Conservation (phyloP, 2,888 invertebrate genomes). For the Cantharis lateralis region DNA sequence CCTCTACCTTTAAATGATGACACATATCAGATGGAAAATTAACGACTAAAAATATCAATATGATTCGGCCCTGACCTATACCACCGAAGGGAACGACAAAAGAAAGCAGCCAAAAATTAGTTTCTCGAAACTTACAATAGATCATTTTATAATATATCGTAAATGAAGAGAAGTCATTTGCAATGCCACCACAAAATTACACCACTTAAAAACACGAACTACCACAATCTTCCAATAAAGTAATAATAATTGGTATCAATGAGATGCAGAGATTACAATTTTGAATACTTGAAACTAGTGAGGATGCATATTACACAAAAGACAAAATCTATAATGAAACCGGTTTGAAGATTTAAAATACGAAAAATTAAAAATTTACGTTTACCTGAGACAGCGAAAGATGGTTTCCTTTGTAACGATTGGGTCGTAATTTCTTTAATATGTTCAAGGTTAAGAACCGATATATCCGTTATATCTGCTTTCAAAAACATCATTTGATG, state of each 20-base stretch:
- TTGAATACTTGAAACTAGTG: not conserved
- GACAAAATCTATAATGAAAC: not conserved
- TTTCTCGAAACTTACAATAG: not conserved
- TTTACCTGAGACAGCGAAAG: not conserved
- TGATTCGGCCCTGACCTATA: not conserved
- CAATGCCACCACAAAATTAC: not conserved
- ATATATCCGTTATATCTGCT: not conserved
- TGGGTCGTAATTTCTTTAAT: not conserved
- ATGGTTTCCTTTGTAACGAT: not conserved
- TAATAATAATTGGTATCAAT: not conserved
- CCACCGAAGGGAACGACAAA: not conserved
- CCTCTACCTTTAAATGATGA: not conserved
- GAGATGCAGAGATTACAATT: not conserved
- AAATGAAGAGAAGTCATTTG: not conserved
- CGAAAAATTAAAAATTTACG: slow-evolving; percentile 1
- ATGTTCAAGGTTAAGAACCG: not conserved
- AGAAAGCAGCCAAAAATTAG: not conserved
- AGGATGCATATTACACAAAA: not conserved
- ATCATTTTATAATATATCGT: not conserved
- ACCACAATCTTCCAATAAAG: not conserved
- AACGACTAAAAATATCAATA: not conserved
- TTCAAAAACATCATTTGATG: not conserved
- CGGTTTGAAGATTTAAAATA: not conserved
- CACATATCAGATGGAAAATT: not conserved
- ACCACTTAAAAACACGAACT: not conserved